Percentiles rank a stretch among this genome's conserved stretches.
Evolutionary conservation across 2,888 invertebrate species (phyloP).

Genomic region (Luffia ferchaultella): DNA sequence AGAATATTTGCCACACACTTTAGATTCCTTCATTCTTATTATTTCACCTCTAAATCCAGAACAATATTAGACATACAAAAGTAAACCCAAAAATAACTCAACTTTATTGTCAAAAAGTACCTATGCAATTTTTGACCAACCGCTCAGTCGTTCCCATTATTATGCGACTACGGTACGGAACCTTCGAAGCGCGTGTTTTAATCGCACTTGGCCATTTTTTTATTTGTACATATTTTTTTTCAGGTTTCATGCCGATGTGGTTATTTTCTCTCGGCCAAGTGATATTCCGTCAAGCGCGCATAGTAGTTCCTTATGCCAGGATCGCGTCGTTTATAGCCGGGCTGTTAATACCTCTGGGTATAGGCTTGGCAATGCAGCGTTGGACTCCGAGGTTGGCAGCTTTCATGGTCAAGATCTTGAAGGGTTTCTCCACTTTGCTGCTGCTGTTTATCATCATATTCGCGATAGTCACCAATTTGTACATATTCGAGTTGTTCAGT

Average conservation of each 20-base stretch:
- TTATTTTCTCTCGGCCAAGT: conserved; percentile 83
- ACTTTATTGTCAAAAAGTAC: no score
- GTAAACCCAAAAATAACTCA: no score
- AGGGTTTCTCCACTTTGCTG: conserved; percentile 81
- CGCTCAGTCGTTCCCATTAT: no score
- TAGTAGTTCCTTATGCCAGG: conserved; percentile 80
- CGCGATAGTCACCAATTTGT: conserved; percentile 88
- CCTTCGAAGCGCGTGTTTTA: no score
- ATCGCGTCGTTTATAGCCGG: conserved; percentile 79
- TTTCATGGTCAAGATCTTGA: conserved; percentile 80
- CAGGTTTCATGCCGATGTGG: conserved; percentile 91
- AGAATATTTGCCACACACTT: no score
- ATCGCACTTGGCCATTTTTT: no score
- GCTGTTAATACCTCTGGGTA: conserved; percentile 76
- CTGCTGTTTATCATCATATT: conserved; percentile 86
- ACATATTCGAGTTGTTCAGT: conserved; percentile 87
- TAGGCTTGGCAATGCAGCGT: conserved; percentile 23
- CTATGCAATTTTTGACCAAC: no score
- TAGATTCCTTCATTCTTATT: no score
- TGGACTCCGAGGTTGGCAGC: conserved; percentile 73
- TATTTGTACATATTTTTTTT: conserved; percentile 23
- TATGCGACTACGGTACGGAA: no score
- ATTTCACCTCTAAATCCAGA: no score
- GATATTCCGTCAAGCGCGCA: conserved; percentile 75
- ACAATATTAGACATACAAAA: no score